phyloP scores from a whole-genome alignment of 1,140 invertebrate species.

The Drosophila parabipectinata region DNA sequence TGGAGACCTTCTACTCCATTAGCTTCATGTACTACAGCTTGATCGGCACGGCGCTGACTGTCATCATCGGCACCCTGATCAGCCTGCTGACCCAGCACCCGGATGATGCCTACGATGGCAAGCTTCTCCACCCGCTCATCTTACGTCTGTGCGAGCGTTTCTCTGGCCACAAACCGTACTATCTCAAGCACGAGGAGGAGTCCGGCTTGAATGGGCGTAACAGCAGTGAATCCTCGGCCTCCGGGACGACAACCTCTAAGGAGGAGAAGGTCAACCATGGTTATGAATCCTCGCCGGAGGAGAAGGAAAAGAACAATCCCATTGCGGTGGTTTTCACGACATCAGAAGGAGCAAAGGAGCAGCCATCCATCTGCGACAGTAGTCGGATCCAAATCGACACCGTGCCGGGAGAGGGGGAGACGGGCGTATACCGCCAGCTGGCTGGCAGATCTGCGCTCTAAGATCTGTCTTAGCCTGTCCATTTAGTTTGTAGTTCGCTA shows the following conservation, averaged over 20 bases:
- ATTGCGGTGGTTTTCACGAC: conserved; percentile 61
- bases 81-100: conserved; percentile 87
- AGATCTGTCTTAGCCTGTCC: conserved; percentile 8
- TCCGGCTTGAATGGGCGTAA: conserved; percentile 64
- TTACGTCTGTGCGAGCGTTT: conserved; percentile 76
- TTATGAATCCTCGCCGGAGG: conserved; percentile 63
- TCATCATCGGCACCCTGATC: conserved; percentile 87
- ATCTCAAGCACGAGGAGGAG: conserved; percentile 73
- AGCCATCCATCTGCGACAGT: conserved; percentile 55
- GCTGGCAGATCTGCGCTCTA: conserved; percentile 48
- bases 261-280: conserved; percentile 75
- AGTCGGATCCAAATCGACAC: conserved; percentile 59
- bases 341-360: conserved; percentile 3
- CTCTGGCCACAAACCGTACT: conserved; percentile 73
- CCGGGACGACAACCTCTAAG: conserved; percentile 49
- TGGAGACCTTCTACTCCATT: conserved; percentile 87
- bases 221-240: conserved; percentile 62
- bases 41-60: conserved; percentile 88
- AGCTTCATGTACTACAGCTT: conserved; percentile 92
- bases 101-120: conserved; percentile 88
- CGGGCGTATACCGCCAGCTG: conserved; percentile 61
- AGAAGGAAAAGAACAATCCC: conserved; percentile 56
- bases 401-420: conserved; percentile 55
- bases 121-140: conserved; percentile 88
- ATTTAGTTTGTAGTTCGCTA: conserved; percentile 52